phyloP scores from a whole-genome alignment of 2,113 vertebrate genomes.

The Murina feae region DNA sequence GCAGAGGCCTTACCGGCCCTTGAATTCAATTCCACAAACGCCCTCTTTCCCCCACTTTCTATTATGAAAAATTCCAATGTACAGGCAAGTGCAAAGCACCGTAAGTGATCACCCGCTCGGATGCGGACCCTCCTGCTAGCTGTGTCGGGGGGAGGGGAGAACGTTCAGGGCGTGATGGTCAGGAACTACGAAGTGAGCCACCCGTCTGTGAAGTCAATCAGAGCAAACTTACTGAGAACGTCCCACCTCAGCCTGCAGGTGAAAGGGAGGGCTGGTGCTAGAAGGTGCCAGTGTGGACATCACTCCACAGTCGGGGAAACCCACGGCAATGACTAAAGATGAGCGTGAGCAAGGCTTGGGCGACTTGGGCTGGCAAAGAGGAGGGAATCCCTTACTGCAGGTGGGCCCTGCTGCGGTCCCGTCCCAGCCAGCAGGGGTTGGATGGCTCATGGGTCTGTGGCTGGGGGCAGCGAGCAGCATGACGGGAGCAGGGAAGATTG shows the following conservation, averaged over 20 bases:
- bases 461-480: not conserved
- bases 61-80: not conserved
- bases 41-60: not conserved
- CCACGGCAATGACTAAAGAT: not conserved
- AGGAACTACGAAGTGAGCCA: not conserved
- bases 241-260: not conserved
- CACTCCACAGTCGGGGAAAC: not conserved
- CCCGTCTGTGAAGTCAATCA: not conserved
- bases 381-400: too few species aligned
- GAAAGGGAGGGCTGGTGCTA: not conserved
- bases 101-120: too few species aligned
- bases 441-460: constrained; percentile 21
- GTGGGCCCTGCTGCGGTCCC: too few species aligned
- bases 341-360: not conserved
- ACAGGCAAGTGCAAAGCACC: not conserved
- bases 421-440: not conserved
- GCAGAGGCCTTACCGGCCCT: not conserved
- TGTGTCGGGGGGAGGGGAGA: too few species aligned
- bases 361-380: not conserved
- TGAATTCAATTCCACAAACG: not conserved
- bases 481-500: not conserved
- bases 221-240: not conserved
- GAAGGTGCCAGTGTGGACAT: not conserved
- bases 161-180: not conserved
- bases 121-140: too few species aligned